These are phyloP conservation scores for Meloidogyne exigua DNA, from an alignment of 1,140 invertebrate genomes.

Conservation along the genomic window DNA sequence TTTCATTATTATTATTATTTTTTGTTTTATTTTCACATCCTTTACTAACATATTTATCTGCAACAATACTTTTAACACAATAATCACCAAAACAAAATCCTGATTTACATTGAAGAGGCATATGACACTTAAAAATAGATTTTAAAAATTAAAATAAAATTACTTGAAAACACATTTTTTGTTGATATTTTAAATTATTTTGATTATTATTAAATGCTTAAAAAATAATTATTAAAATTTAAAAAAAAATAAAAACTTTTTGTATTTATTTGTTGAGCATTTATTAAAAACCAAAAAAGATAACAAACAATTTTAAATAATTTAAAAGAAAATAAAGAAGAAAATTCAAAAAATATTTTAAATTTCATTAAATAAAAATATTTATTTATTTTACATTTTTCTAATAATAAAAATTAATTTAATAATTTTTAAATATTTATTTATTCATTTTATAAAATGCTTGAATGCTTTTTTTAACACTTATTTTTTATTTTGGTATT, in stretches of 20 bases:
- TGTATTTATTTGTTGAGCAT: not conserved
- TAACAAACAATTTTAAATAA: not conserved
- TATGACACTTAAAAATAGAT: constrained; percentile 36
- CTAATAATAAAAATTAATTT: too few relatives aligned
- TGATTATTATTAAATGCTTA: not conserved
- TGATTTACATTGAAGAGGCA: constrained; percentile 31
- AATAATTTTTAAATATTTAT: too few relatives aligned
- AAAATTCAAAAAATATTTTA: too few relatives aligned
- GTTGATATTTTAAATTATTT: not conserved
- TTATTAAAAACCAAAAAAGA: not conserved
- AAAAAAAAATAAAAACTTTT: not conserved
- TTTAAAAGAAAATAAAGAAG: too few relatives aligned
- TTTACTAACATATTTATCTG: constrained; percentile 47
- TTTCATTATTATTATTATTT: not conserved
- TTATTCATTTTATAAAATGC: too few relatives aligned
- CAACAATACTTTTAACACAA: constrained; percentile 45
- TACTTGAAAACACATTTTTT: constrained; percentile 23
- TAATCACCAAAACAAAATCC: constrained; percentile 48
- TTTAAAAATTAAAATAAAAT: not conserved
- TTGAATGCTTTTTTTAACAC: too few relatives aligned
- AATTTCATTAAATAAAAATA: too few relatives aligned
- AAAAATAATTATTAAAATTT: not conserved
- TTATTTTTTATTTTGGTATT: too few relatives aligned
- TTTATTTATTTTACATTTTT: too few relatives aligned
- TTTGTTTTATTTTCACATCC: constrained; percentile 43